Conservation (phyloP, 2,797 vertebrate genomes). For the Liparis tanakae region DNA sequence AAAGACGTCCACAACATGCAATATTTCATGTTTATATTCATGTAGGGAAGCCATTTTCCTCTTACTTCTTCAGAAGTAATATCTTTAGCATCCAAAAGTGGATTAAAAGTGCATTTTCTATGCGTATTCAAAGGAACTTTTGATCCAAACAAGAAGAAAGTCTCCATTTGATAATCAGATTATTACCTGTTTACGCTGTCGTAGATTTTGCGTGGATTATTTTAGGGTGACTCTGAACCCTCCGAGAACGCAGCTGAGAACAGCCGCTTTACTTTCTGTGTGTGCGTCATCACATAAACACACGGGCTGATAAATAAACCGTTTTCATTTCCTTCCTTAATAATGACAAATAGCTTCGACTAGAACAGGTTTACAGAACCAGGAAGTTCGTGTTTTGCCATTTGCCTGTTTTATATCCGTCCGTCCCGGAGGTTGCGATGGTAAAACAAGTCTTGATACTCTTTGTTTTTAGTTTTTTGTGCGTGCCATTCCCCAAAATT, state of each 20-base stretch:
- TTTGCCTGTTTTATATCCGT: slow-evolving; percentile 49
- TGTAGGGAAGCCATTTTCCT: background rate
- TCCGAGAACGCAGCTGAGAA: background rate
- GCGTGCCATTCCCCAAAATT: background rate
- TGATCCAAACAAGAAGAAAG: no score
- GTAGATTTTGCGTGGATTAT: no score
- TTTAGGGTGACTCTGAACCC: background rate
- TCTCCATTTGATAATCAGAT: background rate
- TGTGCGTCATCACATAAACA: slow-evolving; percentile 7
- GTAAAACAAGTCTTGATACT: background rate
- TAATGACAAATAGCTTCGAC: slow-evolving; percentile 46
- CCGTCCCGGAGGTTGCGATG: background rate
- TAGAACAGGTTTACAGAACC: slow-evolving; percentile 62
- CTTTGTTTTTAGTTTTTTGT: background rate
- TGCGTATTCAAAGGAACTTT: background rate
- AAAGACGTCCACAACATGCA: background rate
- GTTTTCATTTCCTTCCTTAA: slow-evolving; percentile 19
- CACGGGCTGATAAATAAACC: slow-evolving; percentile 7
- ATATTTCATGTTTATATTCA: background rate
- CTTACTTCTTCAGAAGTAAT: background rate
- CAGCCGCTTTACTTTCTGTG: background rate
- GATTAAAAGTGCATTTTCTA: background rate
- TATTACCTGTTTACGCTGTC: background rate
- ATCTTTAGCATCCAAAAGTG: background rate
- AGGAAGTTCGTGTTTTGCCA: slow-evolving; percentile 54